These are phyloP conservation scores for Notechis scutatus DNA, from an alignment of 2,113 vertebrate species.

Conservation along the genomic window DNA sequence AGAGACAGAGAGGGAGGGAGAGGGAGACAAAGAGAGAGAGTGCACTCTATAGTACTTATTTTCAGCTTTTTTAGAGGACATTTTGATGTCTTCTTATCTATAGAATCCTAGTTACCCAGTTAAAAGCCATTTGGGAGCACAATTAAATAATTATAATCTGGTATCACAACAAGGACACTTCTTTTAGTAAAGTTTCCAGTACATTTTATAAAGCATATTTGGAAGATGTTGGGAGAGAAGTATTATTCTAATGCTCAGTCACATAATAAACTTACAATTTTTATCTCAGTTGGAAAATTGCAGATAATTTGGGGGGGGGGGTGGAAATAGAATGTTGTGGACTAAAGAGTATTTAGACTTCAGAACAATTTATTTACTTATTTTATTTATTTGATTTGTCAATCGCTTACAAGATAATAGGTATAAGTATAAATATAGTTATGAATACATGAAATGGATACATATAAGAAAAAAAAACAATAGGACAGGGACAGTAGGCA, in stretches of 20 bases:
- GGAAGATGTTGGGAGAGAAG: neutral
- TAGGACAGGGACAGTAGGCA: no score
- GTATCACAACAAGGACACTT: neutral
- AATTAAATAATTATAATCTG: neutral
- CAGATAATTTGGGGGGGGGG: rapidly evolving
- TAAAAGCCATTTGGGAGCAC: neutral
- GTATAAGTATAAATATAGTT: no score
- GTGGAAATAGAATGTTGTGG: neutral
- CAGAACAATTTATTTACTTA: neutral
- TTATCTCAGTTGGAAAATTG: neutral
- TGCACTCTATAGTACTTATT: neutral
- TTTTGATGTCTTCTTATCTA: neutral
- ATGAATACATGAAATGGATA: no score
- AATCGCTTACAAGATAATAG: no score
- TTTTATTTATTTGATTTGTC: no score
- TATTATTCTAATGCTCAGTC: neutral
- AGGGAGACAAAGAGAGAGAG: no score
- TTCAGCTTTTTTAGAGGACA: neutral
- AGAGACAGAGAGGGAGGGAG: no score
- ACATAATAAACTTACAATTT: neutral
- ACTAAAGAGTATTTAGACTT: neutral
- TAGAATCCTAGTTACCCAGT: neutral
- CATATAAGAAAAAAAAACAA: no score
- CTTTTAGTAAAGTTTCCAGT: neutral
- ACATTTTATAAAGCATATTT: neutral